phyloP scores from a whole-genome alignment of 1,140 invertebrate genomes.

The Leptinotarsa undecemlineata region DNA sequence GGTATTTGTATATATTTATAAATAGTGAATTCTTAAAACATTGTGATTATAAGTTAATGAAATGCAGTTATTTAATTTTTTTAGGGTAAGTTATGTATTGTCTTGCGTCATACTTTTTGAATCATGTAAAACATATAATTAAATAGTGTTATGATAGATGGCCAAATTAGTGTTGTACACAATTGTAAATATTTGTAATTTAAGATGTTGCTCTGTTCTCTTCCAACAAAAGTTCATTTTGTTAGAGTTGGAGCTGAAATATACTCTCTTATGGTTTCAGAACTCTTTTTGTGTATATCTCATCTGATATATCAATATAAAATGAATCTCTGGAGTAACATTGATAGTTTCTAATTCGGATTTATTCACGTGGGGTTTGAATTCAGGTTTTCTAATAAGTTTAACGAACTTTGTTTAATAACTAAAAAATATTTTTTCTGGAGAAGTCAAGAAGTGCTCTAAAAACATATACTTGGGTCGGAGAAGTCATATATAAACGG shows the following conservation, averaged over 20 bases:
- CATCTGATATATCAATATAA: slow-evolving; percentile 6
- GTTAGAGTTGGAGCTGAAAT: not conserved
- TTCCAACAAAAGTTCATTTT: slow-evolving; percentile 6
- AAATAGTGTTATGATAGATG: slow-evolving; percentile 18
- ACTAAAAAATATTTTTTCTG: not conserved
- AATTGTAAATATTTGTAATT: slow-evolving; percentile 33
- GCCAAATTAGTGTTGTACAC: slow-evolving; percentile 39
- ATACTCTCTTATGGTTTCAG: slow-evolving; percentile 16
- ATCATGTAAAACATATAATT: slow-evolving; percentile 1
- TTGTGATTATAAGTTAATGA: slow-evolving; percentile 28
- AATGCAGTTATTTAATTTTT: slow-evolving; percentile 10
- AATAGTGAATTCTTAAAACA: slow-evolving; percentile 17
- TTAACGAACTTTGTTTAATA: not conserved
- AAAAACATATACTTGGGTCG: too few relatives aligned
- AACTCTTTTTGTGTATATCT: slow-evolving; percentile 13
- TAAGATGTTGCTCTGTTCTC: not conserved
- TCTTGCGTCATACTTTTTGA: slow-evolving; percentile 13
- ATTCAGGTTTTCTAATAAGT: not conserved
- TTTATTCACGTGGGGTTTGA: not conserved
- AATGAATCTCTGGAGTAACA: not conserved
- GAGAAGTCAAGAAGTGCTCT: too few relatives aligned
- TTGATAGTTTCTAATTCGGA: not conserved
- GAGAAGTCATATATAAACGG: too few relatives aligned
- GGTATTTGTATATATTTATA: slow-evolving; percentile 36
- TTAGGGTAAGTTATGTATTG: slow-evolving; percentile 15